phyloP scores from a whole-genome alignment of 2,797 vertebrate species.

The Gymnopithys bicolor region DNA sequence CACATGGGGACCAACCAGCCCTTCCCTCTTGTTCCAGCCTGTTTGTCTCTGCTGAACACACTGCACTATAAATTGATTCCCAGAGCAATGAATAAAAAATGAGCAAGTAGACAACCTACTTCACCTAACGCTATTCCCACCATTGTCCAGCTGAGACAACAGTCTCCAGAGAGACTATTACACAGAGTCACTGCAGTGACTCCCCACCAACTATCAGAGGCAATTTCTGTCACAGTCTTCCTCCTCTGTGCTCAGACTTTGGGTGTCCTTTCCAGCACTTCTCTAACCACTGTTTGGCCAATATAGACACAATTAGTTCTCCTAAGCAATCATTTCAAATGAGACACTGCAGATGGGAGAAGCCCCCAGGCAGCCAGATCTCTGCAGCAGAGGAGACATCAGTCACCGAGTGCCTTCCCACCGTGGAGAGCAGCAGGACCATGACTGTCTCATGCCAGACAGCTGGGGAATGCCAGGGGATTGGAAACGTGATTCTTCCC shows the following conservation, averaged over 20 bases:
- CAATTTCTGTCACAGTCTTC: neutral
- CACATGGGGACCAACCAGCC: neutral
- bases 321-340: neutral
- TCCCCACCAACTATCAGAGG: neutral
- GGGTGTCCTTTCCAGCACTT: neutral
- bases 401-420: neutral
- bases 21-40: neutral
- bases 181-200: neutral
- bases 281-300: neutral
- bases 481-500: neutral
- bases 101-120: neutral
- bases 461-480: neutral
- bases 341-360: neutral
- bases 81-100: constrained; percentile 10
- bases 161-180: neutral
- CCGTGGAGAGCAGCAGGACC: neutral
- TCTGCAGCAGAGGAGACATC: neutral
- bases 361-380: neutral
- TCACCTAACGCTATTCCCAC: neutral
- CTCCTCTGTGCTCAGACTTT: neutral
- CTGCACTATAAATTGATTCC: neutral
- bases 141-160: neutral
- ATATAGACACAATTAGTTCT: neutral
- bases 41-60: constrained; percentile 10
- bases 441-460: neutral